Percentiles rank a stretch among this genome's conserved stretches.
Conservation (phyloP, 2,113 vertebrate species). For the Rattus rattus region DNA sequence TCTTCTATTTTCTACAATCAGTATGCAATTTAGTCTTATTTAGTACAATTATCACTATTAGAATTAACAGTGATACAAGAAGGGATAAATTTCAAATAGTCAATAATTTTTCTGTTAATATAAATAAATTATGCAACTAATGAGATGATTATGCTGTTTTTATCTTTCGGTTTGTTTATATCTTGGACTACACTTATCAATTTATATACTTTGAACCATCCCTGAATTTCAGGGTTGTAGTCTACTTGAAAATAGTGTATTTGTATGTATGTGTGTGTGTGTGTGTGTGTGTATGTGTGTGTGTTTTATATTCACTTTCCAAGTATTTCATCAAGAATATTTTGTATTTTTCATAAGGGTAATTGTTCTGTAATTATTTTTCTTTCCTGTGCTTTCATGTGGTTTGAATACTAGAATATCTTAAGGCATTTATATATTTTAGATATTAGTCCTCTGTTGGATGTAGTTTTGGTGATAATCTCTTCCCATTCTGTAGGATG, state of each 20-base stretch:
- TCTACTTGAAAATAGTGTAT: background rate
- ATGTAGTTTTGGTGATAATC: too few species aligned
- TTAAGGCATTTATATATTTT: too few species aligned
- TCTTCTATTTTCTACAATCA: slow-evolving; percentile 32
- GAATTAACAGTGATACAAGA: background rate
- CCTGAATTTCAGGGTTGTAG: background rate
- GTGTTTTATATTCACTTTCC: background rate
- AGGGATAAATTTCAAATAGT: background rate
- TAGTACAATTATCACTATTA: background rate
- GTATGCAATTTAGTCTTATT: background rate
- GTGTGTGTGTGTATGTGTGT: background rate
- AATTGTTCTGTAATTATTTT: background rate
- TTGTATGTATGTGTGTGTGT: background rate
- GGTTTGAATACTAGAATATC: background rate
- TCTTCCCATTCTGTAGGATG: too few species aligned
- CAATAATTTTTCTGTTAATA: background rate
- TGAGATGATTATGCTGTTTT: background rate
- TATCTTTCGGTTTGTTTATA: background rate
- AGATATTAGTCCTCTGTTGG: too few species aligned
- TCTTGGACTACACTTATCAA: background rate
- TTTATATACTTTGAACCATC: background rate
- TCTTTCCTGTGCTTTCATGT: background rate
- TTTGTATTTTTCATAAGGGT: background rate
- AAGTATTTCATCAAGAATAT: background rate
- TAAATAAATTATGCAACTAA: background rate